A percentile compares a stretch with the other conserved stretches of the same genome.
These are phyloP conservation scores for Gymnobelideus leadbeateri DNA, from an alignment of 2,113 vertebrate genomes.

Conservation along the genomic window DNA sequence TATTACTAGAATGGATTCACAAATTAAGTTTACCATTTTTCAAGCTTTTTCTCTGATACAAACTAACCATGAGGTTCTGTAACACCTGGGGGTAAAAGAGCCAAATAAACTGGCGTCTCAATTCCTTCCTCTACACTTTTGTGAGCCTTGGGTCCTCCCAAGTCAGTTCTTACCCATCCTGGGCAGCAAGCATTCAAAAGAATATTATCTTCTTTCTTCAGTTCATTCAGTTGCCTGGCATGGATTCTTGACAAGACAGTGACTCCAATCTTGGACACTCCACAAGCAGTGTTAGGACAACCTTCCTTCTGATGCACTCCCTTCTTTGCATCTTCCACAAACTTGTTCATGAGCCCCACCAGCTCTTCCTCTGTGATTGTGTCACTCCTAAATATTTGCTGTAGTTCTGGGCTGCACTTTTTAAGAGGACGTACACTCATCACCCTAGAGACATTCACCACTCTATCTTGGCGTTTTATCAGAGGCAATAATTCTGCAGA, in stretches of 20 bases:
- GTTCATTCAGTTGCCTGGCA: constrained; percentile 85
- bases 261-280: constrained; percentile 93
- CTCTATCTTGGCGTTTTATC: constrained; percentile 90
- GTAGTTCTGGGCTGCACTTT: constrained; percentile 88
- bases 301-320: constrained; percentile 86
- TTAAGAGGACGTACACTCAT: constrained; percentile 80
- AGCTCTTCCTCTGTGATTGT: constrained; percentile 92
- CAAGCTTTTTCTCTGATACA: constrained; percentile 89
- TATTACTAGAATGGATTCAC: neutral
- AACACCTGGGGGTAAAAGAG: constrained; percentile 89
- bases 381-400: constrained; percentile 89
- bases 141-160: constrained; percentile 87
- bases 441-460: constrained; percentile 93
- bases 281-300: constrained; percentile 92
- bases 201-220: constrained; percentile 89
- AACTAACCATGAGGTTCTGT: constrained; percentile 91
- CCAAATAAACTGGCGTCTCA: constrained; percentile 92
- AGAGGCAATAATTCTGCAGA: constrained; percentile 92
- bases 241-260: constrained; percentile 93
- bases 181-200: constrained; percentile 96
- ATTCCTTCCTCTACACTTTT: constrained; percentile 93
- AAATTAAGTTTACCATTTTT: too few species aligned
- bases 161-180: constrained; percentile 93
- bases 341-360: constrained; percentile 91
- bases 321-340: constrained; percentile 88